phyloP scores from a whole-genome alignment of 2,797 vertebrate species.

The Brotula barbata region DNA sequence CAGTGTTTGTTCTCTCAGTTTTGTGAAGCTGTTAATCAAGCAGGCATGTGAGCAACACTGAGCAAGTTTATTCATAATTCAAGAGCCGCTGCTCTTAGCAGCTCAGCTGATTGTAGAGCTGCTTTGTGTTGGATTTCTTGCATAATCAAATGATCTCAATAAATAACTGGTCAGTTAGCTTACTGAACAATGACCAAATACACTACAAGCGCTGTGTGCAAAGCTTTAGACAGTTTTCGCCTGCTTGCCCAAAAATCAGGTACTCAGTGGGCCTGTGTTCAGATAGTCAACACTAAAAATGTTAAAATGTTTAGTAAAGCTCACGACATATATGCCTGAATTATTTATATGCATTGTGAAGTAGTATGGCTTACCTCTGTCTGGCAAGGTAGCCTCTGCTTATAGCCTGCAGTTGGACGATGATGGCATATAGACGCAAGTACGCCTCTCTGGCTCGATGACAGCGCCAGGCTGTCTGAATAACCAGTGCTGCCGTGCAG shows the following conservation, averaged over 20 bases:
- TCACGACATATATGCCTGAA: neutral
- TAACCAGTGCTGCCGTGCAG: constrained; percentile 79
- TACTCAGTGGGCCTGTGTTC: constrained; percentile 24
- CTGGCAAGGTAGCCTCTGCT: constrained; percentile 84
- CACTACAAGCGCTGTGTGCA: constrained; percentile 44
- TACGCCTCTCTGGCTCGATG: constrained; percentile 76
- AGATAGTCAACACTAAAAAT: constrained; percentile 11
- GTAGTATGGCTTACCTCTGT: constrained; percentile 79
- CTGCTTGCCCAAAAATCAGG: constrained; percentile 33
- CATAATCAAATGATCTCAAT: constrained; percentile 47
- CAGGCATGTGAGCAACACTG: constrained; percentile 15
- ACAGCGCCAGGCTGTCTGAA: constrained; percentile 89
- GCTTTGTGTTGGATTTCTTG: constrained; percentile 64
- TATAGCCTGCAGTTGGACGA: constrained; percentile 81
- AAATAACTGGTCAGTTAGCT: constrained; percentile 31
- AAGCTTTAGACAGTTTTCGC: constrained; percentile 60
- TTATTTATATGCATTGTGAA: neutral
- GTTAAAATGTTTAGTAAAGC: neutral
- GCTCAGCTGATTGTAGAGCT: constrained; percentile 68
- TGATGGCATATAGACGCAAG: constrained; percentile 63
- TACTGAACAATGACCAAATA: constrained; percentile 59
- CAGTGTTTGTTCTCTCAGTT: constrained; percentile 78
- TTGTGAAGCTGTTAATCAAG: constrained; percentile 79
- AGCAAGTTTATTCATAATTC: constrained; percentile 16
- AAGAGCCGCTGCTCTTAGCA: constrained; percentile 31